Percentiles rank a stretch among this genome's conserved stretches.
Conservation (phyloP, 1,140 invertebrate genomes). For the Macrocentrus cingulum region DNA sequence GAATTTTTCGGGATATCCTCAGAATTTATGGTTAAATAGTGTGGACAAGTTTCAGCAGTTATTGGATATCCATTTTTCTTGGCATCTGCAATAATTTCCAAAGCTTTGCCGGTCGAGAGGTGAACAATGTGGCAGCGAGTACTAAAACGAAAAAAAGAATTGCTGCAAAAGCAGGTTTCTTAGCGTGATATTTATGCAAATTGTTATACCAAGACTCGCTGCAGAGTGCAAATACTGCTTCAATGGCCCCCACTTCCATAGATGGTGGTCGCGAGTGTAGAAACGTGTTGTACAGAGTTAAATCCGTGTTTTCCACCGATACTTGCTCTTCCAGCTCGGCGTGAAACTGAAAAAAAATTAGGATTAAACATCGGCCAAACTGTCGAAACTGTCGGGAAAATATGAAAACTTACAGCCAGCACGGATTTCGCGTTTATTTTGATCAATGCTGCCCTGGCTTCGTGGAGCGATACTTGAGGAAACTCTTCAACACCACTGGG, state of each 20-base stretch:
- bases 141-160: slow-evolving; percentile 44
- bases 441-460: slow-evolving; percentile 62
- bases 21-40: slow-evolving; percentile 68
- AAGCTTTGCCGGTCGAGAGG: slow-evolving; percentile 66
- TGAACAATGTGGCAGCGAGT: slow-evolving; percentile 72
- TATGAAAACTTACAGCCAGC: slow-evolving; percentile 60
- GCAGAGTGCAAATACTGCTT: slow-evolving; percentile 62
- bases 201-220: slow-evolving; percentile 64
- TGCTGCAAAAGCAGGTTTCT: too few relatives aligned
- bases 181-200: too few relatives aligned
- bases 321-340: slow-evolving; percentile 61
- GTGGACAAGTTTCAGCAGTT: slow-evolving; percentile 73
- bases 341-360: slow-evolving; percentile 64
- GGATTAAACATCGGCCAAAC: neutral
- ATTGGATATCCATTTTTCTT: slow-evolving; percentile 56
- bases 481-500: slow-evolving; percentile 70
- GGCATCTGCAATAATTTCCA: slow-evolving; percentile 55
- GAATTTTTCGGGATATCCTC: slow-evolving; percentile 65
- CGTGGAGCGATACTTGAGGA: slow-evolving; percentile 60
- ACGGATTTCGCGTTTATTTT: slow-evolving; percentile 61
- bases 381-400: slow-evolving; percentile 8
- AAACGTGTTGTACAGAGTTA: slow-evolving; percentile 66
- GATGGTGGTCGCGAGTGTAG: slow-evolving; percentile 64
- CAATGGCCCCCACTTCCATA: slow-evolving; percentile 70
- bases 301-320: slow-evolving; percentile 44